Conservation (phyloP, 2,888 invertebrate species). For the Chaitophorus viminalis region DNA sequence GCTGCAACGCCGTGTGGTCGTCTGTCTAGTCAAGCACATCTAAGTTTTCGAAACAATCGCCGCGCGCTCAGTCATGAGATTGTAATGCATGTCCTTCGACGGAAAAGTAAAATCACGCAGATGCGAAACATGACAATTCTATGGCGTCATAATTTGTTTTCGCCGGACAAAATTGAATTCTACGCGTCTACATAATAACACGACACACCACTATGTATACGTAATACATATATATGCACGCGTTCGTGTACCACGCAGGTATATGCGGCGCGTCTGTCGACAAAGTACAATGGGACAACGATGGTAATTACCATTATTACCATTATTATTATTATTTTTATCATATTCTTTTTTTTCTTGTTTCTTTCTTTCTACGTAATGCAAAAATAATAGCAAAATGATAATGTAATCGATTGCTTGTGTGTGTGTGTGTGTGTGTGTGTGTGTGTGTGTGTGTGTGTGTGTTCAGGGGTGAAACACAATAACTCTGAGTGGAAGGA, state of each 20-base stretch:
- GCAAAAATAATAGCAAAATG: conserved; percentile 6
- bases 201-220: neutral
- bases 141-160: conserved; percentile 32
- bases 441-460: neutral
- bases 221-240: neutral
- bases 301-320: conserved; percentile 36
- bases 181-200: neutral
- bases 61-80: neutral
- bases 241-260: neutral
- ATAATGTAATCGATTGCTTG: neutral
- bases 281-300: neutral
- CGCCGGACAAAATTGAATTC: conserved; percentile 45
- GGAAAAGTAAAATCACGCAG: conserved; percentile 50
- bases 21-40: neutral
- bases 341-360: neutral
- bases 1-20: no score
- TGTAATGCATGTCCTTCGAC: conserved; percentile 13
- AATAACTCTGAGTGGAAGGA: neutral
- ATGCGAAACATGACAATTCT: conserved; percentile 8
- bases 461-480: conserved; percentile 9
- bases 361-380: neutral
- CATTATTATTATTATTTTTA: neutral
- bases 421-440: neutral
- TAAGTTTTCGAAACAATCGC: neutral
- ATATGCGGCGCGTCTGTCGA: conserved; percentile 10